Conservation (phyloP, 2,888 invertebrate species). For the Leucoma salicis region DNA sequence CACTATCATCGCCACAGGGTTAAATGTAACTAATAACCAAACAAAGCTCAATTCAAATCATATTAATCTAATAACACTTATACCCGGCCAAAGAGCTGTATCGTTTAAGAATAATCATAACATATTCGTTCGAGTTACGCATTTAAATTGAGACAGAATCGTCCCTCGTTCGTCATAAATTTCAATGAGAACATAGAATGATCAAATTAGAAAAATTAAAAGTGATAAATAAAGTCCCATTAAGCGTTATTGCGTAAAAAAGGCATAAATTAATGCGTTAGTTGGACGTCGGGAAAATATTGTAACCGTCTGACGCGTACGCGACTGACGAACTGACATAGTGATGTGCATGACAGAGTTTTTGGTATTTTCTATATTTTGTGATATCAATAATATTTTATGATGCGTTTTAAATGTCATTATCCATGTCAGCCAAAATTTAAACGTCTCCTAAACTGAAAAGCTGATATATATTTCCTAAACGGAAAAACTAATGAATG, state of each 20-base stretch:
- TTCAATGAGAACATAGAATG: slow-evolving; percentile 66
- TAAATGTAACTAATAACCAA: slow-evolving; percentile 23
- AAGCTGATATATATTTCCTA: too few relatives aligned
- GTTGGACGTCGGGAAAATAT: slow-evolving; percentile 40
- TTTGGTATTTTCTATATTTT: too few relatives aligned
- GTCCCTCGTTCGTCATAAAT: slow-evolving; percentile 68
- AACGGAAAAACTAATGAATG: too few relatives aligned
- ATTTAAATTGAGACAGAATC: slow-evolving; percentile 68
- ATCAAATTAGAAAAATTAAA: slow-evolving; percentile 82
- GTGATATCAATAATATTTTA: too few relatives aligned
- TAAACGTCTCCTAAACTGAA: too few relatives aligned
- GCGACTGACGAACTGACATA: slow-evolving; percentile 48
- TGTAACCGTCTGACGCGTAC: slow-evolving; percentile 18
- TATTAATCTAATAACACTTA: slow-evolving; percentile 31
- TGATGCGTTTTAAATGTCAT: too few relatives aligned
- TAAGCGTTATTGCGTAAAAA: slow-evolving; percentile 81
- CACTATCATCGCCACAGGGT: slow-evolving; percentile 5
- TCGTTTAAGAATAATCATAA: slow-evolving; percentile 54
- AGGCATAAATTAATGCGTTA: slow-evolving; percentile 77
- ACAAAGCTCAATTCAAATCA: slow-evolving; percentile 24
- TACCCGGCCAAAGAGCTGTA: slow-evolving; percentile 21
- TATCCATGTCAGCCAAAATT: too few relatives aligned
- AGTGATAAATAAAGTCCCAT: slow-evolving; percentile 80
- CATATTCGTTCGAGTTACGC: slow-evolving; percentile 70
- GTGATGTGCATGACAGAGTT: slow-evolving; percentile 46